Evolutionary conservation across 2,888 invertebrate genomes (phyloP), one percentile per base, ranked within the genome.

Genomic region (Hoplodrina blanda): DNA sequence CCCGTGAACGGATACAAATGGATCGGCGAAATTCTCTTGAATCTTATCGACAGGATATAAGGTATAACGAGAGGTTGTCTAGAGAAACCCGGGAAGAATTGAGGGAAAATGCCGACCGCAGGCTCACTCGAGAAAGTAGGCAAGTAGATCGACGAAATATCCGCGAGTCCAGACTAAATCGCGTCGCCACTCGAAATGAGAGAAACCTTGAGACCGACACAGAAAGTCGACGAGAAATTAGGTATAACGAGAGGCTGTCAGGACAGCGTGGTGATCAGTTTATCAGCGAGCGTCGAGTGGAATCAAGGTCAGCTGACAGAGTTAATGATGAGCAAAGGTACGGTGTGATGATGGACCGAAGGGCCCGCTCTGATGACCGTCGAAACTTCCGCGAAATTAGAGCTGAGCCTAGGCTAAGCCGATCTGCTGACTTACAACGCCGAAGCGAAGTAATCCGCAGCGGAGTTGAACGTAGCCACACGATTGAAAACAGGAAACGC

Each of bases 401-500:
- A 15, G 50, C 50, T 37, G 72, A 57, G 52, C 20, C 59, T n/a
- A 69, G 20, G 46, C 17, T 41, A 8, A 75, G 13, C 53, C 70
- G 55, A 66, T 76, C 67, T 66, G 52, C n/a, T 6, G 65, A 76
- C 17, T 37, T 33, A 25, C 44, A 62, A 49, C 73, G 71, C 5
- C 65, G 62, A 50, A 70, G 10, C 17, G 56, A 75, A 37, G 30
- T 65, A 46, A 33, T 56, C n/a, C 78, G 55, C 20, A 72, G 46
- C n/a, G 56, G 52, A 54, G 25, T 64, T 33, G 78, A 71, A 67
- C 56, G 61, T 55, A 56, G 56, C 11, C 50, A 57, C 17, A 76
- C 65, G 37, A 61, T 68, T 53, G 63, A 73, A 62, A 76, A 62
- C 44, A 71, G 67, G 33, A 76, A 83, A 53, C 84, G 73, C 13